phyloP scores from a whole-genome alignment of 2,113 vertebrate genomes.

The Picathartes gymnocephalus region DNA sequence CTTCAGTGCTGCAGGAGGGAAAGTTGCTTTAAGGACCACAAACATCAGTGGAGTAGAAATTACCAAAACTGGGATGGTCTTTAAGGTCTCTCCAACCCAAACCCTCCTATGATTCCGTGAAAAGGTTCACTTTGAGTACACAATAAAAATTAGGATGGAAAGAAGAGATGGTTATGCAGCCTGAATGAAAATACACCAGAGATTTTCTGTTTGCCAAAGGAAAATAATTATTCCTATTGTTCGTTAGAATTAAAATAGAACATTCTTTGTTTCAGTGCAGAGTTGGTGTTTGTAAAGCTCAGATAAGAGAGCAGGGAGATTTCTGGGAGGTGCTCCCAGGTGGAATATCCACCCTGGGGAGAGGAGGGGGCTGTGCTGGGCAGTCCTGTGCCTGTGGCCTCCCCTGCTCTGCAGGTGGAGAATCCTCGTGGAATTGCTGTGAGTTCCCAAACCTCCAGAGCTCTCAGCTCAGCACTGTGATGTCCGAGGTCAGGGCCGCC shows the following conservation, averaged over 20 bases:
- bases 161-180: neutral
- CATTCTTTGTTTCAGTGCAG: neutral
- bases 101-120: neutral
- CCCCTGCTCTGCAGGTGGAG: neutral
- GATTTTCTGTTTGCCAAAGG: neutral
- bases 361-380: neutral
- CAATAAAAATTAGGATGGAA: neutral
- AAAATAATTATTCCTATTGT: neutral
- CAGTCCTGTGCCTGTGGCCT: neutral
- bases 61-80: neutral
- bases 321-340: rapidly evolving
- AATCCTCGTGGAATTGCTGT: neutral
- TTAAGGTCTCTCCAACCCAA: neutral
- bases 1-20: neutral
- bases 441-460: neutral
- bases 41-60: neutral
- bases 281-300: neutral
- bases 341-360: neutral
- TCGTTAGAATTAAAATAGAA: neutral
- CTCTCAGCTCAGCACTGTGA: neutral
- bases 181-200: neutral
- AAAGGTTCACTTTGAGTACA: neutral
- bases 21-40: neutral
- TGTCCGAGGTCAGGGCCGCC: neutral
- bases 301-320: too few relatives aligned